Conservation (phyloP, 2,888 invertebrate genomes). For the Erebia ligea region DNA sequence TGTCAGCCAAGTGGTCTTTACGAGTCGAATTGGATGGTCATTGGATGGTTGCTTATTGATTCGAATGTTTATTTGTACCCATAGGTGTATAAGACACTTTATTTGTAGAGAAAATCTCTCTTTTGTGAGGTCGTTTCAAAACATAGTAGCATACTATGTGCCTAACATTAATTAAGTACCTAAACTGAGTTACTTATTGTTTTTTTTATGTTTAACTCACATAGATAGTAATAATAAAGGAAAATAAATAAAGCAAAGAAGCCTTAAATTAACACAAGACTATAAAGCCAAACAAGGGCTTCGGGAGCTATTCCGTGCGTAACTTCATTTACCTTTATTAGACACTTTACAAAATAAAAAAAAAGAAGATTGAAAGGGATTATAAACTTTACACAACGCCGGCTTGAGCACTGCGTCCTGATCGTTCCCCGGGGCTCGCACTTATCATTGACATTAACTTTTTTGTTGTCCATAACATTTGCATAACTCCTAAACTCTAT, state of each 20-base stretch:
- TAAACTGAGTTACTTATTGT: not conserved
- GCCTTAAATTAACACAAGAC: conserved; percentile 8
- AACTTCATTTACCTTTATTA: conserved; percentile 22
- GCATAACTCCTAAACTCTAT: conserved; percentile 79
- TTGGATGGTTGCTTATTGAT: conserved; percentile 30
- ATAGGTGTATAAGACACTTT: not conserved
- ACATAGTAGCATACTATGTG: no score
- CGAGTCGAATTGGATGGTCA: conserved; percentile 28
- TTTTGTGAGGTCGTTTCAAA: no score
- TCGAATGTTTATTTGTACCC: conserved; percentile 1
- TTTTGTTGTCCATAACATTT: conserved; percentile 84
- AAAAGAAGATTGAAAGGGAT: conserved; percentile 36
- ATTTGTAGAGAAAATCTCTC: no score
- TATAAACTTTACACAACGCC: conserved; percentile 23
- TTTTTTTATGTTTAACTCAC: not conserved
- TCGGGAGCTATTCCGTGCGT: conserved; percentile 8
- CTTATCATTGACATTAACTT: conserved; percentile 83
- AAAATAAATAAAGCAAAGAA: not conserved
- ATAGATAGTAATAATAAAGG: not conserved
- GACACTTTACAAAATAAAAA: conserved; percentile 21
- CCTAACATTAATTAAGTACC: no score
- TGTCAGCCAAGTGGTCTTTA: conserved; percentile 42
- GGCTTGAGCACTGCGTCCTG: conserved; percentile 45
- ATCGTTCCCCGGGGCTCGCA: conserved; percentile 72
- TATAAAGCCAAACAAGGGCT: conserved; percentile 11